A percentile compares a stretch with the other conserved stretches of the same genome.
Evolutionary conservation across 2,888 invertebrate species (phyloP).

Genomic region (Stenchaetothrips biformis): DNA sequence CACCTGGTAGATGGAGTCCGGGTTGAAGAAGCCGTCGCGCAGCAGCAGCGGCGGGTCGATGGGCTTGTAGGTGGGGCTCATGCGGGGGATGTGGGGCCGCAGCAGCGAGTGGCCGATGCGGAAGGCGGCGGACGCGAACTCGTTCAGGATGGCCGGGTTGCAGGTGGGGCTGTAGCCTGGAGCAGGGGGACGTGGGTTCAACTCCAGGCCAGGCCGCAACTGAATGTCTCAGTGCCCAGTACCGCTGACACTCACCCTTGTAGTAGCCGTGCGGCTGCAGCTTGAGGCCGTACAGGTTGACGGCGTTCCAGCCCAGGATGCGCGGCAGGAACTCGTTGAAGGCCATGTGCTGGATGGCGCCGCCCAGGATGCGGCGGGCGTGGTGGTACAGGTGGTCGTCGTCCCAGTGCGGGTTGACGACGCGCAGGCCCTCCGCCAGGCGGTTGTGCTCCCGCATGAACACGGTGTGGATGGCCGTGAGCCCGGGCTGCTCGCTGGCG

Average conservation of each 20-base stretch:
- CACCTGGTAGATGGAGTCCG: conserved; percentile 71
- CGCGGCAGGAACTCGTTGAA: conserved; percentile 89
- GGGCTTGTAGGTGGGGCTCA: conserved; percentile 72
- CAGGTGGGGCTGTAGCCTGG: conserved; percentile 76
- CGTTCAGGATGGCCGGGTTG: conserved; percentile 82
- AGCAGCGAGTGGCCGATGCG: conserved; percentile 86
- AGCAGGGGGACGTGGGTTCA: not conserved
- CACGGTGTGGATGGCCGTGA: conserved; percentile 82
- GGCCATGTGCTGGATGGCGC: conserved; percentile 71
- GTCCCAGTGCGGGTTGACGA: conserved; percentile 85
- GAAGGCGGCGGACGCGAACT: conserved; percentile 87
- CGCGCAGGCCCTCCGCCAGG: conserved; percentile 68
- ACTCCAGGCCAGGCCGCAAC: not conserved
- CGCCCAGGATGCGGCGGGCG: conserved; percentile 70
- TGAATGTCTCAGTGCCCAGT: not conserved
- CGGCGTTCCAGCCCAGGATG: conserved; percentile 82
- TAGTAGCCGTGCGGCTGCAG: conserved; percentile 78
- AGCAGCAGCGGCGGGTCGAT: conserved; percentile 78
- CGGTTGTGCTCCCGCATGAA: conserved; percentile 89
- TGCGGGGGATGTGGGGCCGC: conserved; percentile 76
- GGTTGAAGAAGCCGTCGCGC: conserved; percentile 86
- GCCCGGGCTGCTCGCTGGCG: conserved; percentile 86
- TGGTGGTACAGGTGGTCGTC: conserved; percentile 80
- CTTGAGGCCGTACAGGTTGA: conserved; percentile 81
- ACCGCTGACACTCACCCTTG: conserved; percentile 50